Evolutionary conservation across 2,113 vertebrate species (phyloP).

Genomic region (Dinomys branickii): DNA sequence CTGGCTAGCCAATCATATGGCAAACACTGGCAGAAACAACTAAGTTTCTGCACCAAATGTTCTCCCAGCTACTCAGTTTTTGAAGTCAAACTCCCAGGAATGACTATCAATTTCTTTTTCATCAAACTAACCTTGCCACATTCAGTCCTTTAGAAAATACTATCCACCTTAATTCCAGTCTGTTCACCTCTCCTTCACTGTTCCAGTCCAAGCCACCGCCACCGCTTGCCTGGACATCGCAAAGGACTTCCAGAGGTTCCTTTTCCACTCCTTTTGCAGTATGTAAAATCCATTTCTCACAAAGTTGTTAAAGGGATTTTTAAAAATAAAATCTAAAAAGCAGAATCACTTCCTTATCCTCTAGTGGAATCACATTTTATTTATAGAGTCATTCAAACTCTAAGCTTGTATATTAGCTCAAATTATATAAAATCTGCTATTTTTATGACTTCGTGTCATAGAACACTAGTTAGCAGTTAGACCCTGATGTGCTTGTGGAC

Average conservation of each 20-base stretch:
- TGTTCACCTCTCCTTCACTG: neutral
- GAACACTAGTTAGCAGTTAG: neutral
- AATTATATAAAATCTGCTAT: neutral
- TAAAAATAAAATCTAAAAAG: neutral
- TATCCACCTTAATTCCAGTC: neutral
- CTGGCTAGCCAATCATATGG: neutral
- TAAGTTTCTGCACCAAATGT: neutral
- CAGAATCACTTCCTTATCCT: neutral
- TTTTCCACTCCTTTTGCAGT: neutral
- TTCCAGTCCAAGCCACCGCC: neutral
- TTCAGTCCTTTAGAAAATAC: neutral
- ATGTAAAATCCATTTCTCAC: neutral
- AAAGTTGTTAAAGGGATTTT: neutral
- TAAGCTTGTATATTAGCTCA: neutral
- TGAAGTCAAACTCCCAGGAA: neutral
- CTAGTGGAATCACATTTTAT: neutral
- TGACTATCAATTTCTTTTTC: neutral
- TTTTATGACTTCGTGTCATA: neutral
- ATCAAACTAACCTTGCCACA: neutral
- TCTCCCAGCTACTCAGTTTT: neutral
- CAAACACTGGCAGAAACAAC: no score
- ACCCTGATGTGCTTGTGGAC: neutral
- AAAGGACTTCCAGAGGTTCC: neutral
- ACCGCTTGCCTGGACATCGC: neutral
- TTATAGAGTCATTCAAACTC: neutral